Conservation (phyloP, 2,888 invertebrate species). For the Pardosa pseudoannulata region DNA sequence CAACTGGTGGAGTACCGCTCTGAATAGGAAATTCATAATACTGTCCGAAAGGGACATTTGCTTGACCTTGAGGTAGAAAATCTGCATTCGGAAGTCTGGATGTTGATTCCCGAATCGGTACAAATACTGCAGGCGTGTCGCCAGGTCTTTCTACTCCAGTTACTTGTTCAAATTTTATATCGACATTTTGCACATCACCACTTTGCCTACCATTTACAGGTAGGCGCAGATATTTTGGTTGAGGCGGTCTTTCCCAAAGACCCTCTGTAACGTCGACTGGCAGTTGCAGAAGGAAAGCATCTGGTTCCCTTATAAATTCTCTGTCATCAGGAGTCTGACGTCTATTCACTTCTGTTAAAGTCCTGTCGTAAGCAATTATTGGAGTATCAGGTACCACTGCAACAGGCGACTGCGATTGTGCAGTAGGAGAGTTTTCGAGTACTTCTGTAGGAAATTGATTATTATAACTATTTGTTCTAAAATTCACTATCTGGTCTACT, state of each 20-base stretch:
- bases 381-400: not conserved
- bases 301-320: not conserved
- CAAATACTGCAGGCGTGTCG: not conserved
- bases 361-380: not conserved
- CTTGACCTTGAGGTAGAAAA: not conserved
- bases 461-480: not conserved
- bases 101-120: conserved; percentile 15
- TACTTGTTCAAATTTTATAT: not conserved
- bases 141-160: not conserved
- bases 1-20: not conserved
- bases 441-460: not conserved
- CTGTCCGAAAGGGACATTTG: not conserved
- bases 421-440: not conserved
- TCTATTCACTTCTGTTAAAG: not conserved
- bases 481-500: conserved; percentile 15
- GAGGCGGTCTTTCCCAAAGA: conserved; percentile 48
- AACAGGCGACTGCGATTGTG: too few species aligned
- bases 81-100: conserved; percentile 20
- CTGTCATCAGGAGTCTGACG: too few species aligned
- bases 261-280: conserved; percentile 35
- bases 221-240: conserved; percentile 17
- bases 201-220: conserved; percentile 12
- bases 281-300: conserved; percentile 36
- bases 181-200: not conserved
- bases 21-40: not conserved